Percentiles rank a stretch among this genome's conserved stretches.
phyloP scores from a whole-genome alignment of 2,888 invertebrate genomes.

The Hetaerina titia region DNA sequence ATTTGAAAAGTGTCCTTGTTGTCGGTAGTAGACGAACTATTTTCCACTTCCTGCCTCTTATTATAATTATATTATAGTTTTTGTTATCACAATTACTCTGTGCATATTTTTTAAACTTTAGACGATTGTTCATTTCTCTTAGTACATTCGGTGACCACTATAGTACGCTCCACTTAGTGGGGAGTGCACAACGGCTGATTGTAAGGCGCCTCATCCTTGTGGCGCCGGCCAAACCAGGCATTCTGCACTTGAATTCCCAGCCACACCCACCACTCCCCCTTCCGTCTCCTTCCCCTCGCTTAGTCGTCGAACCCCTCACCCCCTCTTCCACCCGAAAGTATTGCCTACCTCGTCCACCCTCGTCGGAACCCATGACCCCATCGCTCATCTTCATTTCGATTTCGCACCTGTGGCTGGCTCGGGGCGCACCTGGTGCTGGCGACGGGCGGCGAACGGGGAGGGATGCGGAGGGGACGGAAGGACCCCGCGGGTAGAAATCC shows the following conservation, averaged over 20 bases:
- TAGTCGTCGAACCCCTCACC: background rate
- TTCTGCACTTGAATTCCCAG: background rate
- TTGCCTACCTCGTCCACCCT: background rate
- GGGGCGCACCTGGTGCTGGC: constrained; percentile 23
- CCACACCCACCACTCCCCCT: constrained; percentile 3
- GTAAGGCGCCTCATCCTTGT: background rate
- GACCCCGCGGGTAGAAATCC: background rate
- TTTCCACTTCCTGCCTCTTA: no score
- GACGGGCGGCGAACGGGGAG: constrained; percentile 5
- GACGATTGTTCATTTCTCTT: no score
- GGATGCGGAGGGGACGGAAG: background rate
- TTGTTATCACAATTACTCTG: no score
- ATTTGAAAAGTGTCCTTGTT: no score
- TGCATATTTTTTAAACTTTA: no score
- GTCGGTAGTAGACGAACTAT: no score
- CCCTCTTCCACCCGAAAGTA: background rate
- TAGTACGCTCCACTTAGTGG: no score
- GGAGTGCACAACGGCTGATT: background rate
- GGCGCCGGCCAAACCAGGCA: background rate
- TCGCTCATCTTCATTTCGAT: constrained; percentile 64
- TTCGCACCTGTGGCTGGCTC: constrained; percentile 53
- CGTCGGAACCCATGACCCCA: constrained; percentile 49
- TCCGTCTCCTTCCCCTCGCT: background rate
- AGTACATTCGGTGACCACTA: no score
- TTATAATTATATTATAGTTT: no score